Base-by-base conservation (phyloP, 2,888 invertebrate species). In the Lutraria lutraria region DNA sequence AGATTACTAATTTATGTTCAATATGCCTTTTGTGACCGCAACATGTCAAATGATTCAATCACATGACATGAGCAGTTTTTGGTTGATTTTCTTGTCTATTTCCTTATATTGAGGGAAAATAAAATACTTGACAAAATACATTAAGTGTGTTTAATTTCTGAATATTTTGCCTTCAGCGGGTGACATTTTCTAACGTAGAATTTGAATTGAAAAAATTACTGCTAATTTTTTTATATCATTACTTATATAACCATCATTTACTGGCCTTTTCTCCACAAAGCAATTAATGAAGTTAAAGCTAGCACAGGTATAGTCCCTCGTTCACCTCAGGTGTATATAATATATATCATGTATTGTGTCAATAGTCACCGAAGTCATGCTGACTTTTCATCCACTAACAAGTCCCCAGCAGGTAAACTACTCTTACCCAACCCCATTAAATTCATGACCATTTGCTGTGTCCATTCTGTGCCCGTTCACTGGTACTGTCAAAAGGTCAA, bases 401-500 rank as follows among this genome's bases (percentile, higher is more conserved):
- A 34, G 34, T 76, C 76, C 43, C 43, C 76, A 31, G 76, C 76
- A 76, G 76, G 76, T 76, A 76, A 81, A 60, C 56, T 76, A 72
- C 29, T 52, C 79, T 87, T 87, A 83, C 76, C 72, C 60, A 87
- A 87, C 83, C 76, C 83, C 43, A 85, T 85, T 80, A 85, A 85
- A 88, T 72, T 88, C 63, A 79, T 85, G 81, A 81, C 60, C 84
- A 84, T 81, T 88, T 88, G 86, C 86, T 76, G 63, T 88, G 85
- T 84, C 83, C 88, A 86, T 82, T 79, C 86, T 76, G 63, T 88
- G 85, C 81, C 83, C 88, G 84, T 82, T 79, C 88, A 79, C 85
- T 85, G 34, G 31, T 29, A 83, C 82, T 88, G 82, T 81, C 88
- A 76, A 81, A 76, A 56, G 85, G 88, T 83, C 85, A 86, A 80